phyloP scores from a whole-genome alignment of 2,888 invertebrate genomes.

The Caenorhabditis becei region DNA sequence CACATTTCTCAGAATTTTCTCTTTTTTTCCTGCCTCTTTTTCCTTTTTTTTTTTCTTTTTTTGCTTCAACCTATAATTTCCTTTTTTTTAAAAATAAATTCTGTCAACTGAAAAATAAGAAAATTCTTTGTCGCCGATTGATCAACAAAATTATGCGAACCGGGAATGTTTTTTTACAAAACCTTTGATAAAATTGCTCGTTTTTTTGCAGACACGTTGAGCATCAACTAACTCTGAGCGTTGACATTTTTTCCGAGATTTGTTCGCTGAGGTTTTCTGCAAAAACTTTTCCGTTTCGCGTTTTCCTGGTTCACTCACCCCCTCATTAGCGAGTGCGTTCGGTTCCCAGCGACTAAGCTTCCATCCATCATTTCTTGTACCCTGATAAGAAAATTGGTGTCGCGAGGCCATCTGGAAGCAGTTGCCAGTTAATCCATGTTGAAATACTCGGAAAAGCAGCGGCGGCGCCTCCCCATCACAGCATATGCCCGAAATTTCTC shows the following conservation, averaged over 20 bases:
- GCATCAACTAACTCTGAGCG: too few relatives aligned
- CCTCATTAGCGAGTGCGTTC: slow-evolving; percentile 6
- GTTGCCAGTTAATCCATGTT: slow-evolving; percentile 14
- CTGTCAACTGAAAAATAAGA: too few relatives aligned
- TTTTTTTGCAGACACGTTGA: neutral
- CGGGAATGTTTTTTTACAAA: neutral
- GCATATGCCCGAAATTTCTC: slow-evolving; percentile 29
- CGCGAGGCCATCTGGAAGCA: slow-evolving; percentile 17
- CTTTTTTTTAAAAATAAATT: too few relatives aligned
- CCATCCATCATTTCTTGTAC: slow-evolving; percentile 18
- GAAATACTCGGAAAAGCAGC: slow-evolving; percentile 23
- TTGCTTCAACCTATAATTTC: neutral
- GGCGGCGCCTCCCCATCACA: slow-evolving; percentile 11
- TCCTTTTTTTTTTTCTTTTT: slow-evolving; percentile 1
- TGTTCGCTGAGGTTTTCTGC: too few relatives aligned
- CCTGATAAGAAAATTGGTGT: slow-evolving; percentile 29
- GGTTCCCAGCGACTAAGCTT: slow-evolving; percentile 25
- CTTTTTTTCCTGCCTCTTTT: slow-evolving; percentile 6
- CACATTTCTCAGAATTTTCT: neutral
- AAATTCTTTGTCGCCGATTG: too few relatives aligned
- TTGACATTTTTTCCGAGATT: too few relatives aligned
- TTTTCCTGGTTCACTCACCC: too few relatives aligned
- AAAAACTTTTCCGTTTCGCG: too few relatives aligned
- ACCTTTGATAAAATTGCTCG: neutral
- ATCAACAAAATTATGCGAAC: too few relatives aligned